Conservation (phyloP, 2,888 invertebrate genomes). For the Pseudococcus jackbeardsleyi region DNA sequence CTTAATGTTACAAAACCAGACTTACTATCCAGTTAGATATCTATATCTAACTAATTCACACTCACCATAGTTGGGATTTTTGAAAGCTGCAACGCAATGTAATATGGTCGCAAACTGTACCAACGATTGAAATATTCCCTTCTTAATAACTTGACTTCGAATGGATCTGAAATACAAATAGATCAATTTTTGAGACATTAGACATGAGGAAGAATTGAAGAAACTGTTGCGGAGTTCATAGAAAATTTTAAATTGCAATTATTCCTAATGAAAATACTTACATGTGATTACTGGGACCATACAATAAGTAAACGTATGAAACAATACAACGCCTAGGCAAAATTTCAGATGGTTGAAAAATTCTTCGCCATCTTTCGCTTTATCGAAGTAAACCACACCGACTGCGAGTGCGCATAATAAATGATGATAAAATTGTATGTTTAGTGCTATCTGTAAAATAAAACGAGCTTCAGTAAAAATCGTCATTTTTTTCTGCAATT, state of each 20-base stretch:
- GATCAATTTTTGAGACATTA: too few relatives aligned
- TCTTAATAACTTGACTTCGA: constrained; percentile 78
- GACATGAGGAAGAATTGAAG: too few relatives aligned
- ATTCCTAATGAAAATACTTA: constrained; percentile 70
- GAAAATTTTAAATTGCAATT: too few relatives aligned
- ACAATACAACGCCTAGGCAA: constrained; percentile 77
- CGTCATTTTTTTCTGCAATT: too few relatives aligned
- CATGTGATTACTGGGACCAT: constrained; percentile 79
- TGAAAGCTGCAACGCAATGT: constrained; percentile 76
- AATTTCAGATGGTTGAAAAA: constrained; percentile 80
- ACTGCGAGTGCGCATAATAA: constrained; percentile 74
- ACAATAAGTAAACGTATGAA: constrained; percentile 79
- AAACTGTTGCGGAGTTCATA: too few relatives aligned
- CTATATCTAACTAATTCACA: not conserved
- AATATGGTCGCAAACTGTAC: constrained; percentile 78
- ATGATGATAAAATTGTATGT: constrained; percentile 77
- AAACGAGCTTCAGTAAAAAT: not conserved
- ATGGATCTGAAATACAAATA: constrained; percentile 74
- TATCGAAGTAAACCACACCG: constrained; percentile 76
- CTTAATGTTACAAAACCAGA: too few relatives aligned
- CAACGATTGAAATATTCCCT: constrained; percentile 81
- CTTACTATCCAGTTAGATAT: too few relatives aligned
- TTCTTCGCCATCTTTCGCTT: constrained; percentile 77
- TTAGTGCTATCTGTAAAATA: constrained; percentile 69
- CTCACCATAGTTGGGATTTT: constrained; percentile 74